These are phyloP conservation scores for Parnassius mnemosyne DNA, from an alignment of 2,888 invertebrate genomes.

Conservation along the genomic window DNA sequence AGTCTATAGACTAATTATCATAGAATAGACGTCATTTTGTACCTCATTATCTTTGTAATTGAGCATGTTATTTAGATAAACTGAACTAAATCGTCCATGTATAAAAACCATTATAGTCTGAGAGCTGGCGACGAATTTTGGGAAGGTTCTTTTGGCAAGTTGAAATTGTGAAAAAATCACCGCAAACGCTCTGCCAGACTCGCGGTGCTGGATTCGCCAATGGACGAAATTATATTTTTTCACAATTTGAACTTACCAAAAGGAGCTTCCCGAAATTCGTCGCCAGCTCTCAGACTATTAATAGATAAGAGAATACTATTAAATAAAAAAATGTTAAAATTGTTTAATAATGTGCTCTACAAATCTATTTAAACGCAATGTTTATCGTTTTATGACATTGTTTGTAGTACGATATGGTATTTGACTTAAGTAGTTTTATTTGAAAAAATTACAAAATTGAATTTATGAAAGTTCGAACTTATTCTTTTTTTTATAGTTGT, in stretches of 20 bases:
- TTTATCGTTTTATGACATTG: not conserved
- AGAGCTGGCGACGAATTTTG: too few relatives aligned
- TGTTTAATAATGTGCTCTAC: not conserved
- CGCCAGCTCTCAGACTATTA: not conserved
- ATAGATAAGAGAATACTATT: constrained; percentile 13
- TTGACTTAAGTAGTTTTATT: constrained; percentile 3
- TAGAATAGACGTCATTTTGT: not conserved
- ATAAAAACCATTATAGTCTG: constrained; percentile 10
- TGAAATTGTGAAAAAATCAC: too few relatives aligned
- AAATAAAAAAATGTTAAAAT: not conserved
- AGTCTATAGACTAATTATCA: not conserved
- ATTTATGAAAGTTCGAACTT: not conserved
- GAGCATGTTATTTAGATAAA: constrained; percentile 10
- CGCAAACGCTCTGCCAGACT: too few relatives aligned
- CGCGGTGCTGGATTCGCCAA: too few relatives aligned
- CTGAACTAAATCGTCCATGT: constrained; percentile 18
- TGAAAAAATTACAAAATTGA: not conserved
- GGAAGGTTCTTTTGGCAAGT: too few relatives aligned
- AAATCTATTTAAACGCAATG: not conserved
- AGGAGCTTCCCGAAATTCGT: too few relatives aligned
- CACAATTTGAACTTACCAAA: too few relatives aligned
- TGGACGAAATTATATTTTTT: too few relatives aligned
- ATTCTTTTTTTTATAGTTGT: too few relatives aligned
- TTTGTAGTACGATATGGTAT: constrained; percentile 6
- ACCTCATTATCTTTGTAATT: constrained; percentile 6